Evolutionary conservation across 2,113 vertebrate species (phyloP).

Genomic region (Gavia stellata): DNA sequence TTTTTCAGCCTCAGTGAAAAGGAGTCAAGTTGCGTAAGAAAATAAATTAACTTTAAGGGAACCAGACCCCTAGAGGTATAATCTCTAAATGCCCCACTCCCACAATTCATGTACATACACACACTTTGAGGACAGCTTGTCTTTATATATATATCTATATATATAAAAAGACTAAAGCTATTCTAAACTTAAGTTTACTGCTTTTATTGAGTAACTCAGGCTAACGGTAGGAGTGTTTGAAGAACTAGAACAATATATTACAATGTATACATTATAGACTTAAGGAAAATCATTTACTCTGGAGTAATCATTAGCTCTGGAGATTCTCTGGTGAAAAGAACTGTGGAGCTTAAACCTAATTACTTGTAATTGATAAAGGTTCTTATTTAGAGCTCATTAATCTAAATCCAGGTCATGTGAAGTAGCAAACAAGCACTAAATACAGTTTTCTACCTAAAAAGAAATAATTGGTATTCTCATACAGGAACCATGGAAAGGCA

Average conservation of each 20-base stretch:
- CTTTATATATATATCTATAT: not conserved
- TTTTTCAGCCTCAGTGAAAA: not conserved
- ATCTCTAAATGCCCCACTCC: not conserved
- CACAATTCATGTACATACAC: not conserved
- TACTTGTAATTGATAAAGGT: not conserved
- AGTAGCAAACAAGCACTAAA: not conserved
- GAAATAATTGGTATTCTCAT: not conserved
- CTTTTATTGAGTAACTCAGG: not conserved
- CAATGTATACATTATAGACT: not conserved
- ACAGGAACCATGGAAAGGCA: not conserved
- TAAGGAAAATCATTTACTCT: not conserved
- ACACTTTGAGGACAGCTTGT: not conserved
- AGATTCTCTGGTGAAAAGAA: not conserved
- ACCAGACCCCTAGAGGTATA: not conserved
- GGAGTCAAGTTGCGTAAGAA: not conserved
- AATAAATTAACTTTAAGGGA: conserved; percentile 14
- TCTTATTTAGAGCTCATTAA: not conserved
- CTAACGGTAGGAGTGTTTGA: not conserved
- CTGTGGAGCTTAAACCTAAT: not conserved
- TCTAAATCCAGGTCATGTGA: not conserved
- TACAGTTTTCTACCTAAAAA: not conserved
- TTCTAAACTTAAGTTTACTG: not conserved
- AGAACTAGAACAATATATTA: not conserved
- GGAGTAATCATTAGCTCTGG: not conserved
- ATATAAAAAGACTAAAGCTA: not conserved